These are phyloP conservation scores for Colletes gigas DNA, from an alignment of 1,140 invertebrate species.

Conservation along the genomic window DNA sequence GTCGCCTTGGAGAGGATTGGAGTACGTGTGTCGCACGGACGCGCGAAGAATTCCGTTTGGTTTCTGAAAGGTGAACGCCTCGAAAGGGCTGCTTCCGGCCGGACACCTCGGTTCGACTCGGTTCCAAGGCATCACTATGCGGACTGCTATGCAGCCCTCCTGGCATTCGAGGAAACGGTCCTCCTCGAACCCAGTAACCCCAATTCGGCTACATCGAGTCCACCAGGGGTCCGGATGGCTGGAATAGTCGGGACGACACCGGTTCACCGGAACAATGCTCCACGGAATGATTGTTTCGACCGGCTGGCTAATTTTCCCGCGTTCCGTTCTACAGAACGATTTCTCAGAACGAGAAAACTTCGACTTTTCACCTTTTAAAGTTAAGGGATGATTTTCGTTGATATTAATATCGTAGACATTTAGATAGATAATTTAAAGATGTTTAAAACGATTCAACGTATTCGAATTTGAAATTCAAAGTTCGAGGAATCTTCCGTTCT, in stretches of 20 bases:
- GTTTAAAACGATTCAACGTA: too few species aligned
- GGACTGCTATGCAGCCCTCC: background rate
- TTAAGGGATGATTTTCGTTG: too few species aligned
- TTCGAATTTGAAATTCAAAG: too few species aligned
- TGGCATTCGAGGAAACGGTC: conserved; percentile 25
- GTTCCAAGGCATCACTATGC: conserved; percentile 7
- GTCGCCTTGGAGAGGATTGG: conserved; percentile 27
- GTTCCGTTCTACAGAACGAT: background rate
- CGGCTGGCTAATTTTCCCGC: background rate
- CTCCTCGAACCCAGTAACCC: conserved; percentile 21
- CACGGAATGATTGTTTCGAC: background rate
- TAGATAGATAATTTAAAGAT: too few species aligned
- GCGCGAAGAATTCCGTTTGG: background rate
- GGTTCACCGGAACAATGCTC: background rate
- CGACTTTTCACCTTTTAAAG: too few species aligned
- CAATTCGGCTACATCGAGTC: conserved; percentile 24
- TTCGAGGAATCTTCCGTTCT: too few species aligned
- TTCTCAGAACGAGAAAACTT: background rate
- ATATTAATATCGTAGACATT: too few species aligned
- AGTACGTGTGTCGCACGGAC: background rate
- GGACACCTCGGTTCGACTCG: background rate
- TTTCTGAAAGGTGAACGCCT: background rate
- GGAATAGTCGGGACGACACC: conserved; percentile 9
- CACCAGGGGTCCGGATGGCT: conserved; percentile 1
- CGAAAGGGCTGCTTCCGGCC: background rate